Evolutionary conservation across 92 coral and sea anemone species (phyloP), one percentile per base, ranked within the genome.

Genomic region (Palythoa grandis): DNA sequence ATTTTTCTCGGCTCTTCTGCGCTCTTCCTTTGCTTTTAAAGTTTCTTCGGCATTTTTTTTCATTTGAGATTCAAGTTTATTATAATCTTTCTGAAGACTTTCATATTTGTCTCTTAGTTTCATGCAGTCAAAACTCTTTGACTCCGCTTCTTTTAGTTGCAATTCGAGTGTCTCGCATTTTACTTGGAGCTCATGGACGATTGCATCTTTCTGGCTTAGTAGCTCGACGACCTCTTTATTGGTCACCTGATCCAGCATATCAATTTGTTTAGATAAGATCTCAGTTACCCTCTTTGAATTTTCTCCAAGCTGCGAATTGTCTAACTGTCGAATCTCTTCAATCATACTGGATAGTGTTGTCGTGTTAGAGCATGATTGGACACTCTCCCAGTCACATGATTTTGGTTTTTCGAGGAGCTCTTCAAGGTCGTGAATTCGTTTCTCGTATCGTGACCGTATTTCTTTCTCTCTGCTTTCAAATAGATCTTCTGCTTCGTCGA

Each of bases 381-480:
- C 77, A 23, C 38, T 72, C 14, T 73, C 77, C 48, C 50, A 43
- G n/a, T 68, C 73, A 50, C 73, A 90, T 52, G 89, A 53, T 37
- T 75, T 82, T 20, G 75, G 16, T 53, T 87, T 75, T 56, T 86
- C 83, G 16, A 69, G 74, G 52, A 84, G 87, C 35, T 80, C 74
- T 87, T 93, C 94, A 19, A 91, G 88, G 0, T 90, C 93, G 25
- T 85, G 85, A 47, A 93, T 86, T n/a, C 93, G 88, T 77, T 93
- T 88, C 63, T 91, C 96, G 75, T 82, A 88, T 22, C 72, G 69
- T 1, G 37, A 25, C 29, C 79, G 79, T 68, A 91, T 38, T 74
- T 91, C 91, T 16, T 68, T 74, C 53, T 92, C 87, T 77, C 90
- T 88, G 48, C 90, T 88, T 35, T 57, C 86, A 78, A 82, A 89